phyloP scores from a whole-genome alignment of 2,888 invertebrate genomes.

The Brachylomia viminalis region DNA sequence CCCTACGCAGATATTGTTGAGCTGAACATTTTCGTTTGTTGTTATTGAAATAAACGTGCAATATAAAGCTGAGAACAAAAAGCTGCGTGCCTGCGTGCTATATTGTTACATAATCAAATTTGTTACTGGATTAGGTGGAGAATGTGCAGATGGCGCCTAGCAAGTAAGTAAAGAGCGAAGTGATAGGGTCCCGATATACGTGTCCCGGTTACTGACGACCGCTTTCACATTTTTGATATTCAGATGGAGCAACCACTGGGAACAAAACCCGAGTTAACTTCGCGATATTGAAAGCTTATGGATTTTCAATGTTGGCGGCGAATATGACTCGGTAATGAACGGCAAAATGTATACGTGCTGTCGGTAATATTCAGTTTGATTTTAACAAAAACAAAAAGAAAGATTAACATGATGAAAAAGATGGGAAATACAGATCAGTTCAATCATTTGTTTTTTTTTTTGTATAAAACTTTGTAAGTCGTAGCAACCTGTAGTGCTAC shows the following conservation, averaged over 20 bases:
- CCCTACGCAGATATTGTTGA: conserved; percentile 34
- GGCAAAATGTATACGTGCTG: conserved; percentile 70
- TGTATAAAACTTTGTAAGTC: not conserved
- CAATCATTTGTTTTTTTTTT: not conserved
- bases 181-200: conserved; percentile 90
- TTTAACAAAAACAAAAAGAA: conserved; percentile 4
- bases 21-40: conserved; percentile 48
- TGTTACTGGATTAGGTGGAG: conserved; percentile 87
- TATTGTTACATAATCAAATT: conserved; percentile 88
- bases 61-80: conserved; percentile 68
- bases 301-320: conserved; percentile 87
- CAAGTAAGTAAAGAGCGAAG: conserved; percentile 89
- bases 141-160: conserved; percentile 89
- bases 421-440: not conserved
- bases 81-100: conserved; percentile 72
- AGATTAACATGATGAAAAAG: not conserved
- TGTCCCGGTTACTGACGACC: conserved; percentile 88
- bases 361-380: conserved; percentile 41
- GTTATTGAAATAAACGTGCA: conserved; percentile 65
- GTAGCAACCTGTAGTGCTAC: conserved; percentile 25
- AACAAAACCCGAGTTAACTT: conserved; percentile 89
- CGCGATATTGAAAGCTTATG: conserved; percentile 90
- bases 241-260: conserved; percentile 88
- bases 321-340: conserved; percentile 83
- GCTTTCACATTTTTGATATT: conserved; percentile 90